Conservation (phyloP, 2,797 vertebrate genomes). For the Cephalopachus bancanus region DNA sequence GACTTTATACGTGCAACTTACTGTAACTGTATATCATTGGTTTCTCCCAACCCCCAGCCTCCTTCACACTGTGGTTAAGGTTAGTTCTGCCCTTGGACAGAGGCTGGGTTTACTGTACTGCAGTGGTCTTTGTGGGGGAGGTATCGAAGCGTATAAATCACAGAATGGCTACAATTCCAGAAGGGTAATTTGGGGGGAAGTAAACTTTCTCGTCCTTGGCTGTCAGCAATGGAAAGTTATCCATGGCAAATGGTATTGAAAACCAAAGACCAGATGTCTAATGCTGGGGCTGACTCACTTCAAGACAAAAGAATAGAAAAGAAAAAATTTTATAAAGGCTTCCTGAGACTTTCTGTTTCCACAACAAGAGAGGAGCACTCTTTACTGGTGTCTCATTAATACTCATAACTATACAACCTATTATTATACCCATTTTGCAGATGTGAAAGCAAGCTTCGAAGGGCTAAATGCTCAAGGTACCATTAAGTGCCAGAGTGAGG, state of each 20-base stretch:
- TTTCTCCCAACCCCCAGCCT: not conserved
- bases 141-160: not conserved
- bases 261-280: not conserved
- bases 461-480: not conserved
- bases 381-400: not conserved
- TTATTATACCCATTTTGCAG: not conserved
- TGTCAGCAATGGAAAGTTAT: not conserved
- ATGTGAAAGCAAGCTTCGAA: not conserved
- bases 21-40: not conserved
- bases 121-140: fast-evolving
- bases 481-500: not conserved
- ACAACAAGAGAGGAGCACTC: not conserved
- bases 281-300: not conserved
- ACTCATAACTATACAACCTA: not conserved
- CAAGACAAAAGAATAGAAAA: not conserved
- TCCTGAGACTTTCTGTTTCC: no score
- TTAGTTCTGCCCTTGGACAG: not conserved
- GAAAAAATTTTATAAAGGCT: no score
- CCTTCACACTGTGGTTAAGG: not conserved
- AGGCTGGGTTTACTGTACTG: not conserved
- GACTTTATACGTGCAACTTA: not conserved
- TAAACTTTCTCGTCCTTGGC: not conserved
- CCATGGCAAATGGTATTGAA: not conserved
- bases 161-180: not conserved
- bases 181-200: not conserved